Conservation (phyloP, 1,140 invertebrate species). For the Scaptomyza hsui region DNA sequence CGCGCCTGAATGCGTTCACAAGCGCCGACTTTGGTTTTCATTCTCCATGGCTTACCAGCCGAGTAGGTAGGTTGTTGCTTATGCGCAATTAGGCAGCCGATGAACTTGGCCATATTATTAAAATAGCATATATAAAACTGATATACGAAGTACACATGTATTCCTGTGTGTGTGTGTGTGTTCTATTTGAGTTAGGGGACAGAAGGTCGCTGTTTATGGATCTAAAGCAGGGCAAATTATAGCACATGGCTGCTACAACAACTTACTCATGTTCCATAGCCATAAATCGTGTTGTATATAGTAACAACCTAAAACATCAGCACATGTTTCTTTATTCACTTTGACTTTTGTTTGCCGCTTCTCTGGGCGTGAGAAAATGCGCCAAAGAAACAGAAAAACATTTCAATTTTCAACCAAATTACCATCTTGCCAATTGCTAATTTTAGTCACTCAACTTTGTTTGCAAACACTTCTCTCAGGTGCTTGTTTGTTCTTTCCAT, state of each 20-base stretch:
- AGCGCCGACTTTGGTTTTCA: constrained; percentile 2
- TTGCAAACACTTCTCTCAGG: constrained; percentile 30
- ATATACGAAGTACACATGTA: constrained; percentile 2
- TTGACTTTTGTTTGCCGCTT: constrained; percentile 13
- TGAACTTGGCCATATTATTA: constrained; percentile 50
- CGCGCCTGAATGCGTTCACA: constrained; percentile 28
- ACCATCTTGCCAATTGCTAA: neutral
- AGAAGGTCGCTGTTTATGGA: constrained; percentile 26
- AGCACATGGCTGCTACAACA: constrained; percentile 29
- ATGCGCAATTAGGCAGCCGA: constrained; percentile 54
- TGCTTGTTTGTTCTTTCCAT: constrained; percentile 53
- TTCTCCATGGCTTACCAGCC: neutral
- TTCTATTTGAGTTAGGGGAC: constrained; percentile 5
- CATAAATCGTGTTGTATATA: constrained; percentile 16
- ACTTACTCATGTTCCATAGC: constrained; percentile 19
- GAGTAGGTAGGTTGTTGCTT: constrained; percentile 33
- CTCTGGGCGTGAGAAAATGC: constrained; percentile 34
- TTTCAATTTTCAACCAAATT: constrained; percentile 24
- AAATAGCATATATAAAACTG: constrained; percentile 30
- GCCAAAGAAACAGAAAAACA: constrained; percentile 15
- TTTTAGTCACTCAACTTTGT: neutral
- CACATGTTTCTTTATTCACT: constrained; percentile 35
- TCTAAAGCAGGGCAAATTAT: constrained; percentile 13
- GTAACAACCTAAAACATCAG: neutral
- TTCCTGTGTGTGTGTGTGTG: neutral